Evolutionary conservation across 2,113 vertebrate species (phyloP), one percentile per base, ranked within the genome.

Genomic region (Empidonax alnorum): DNA sequence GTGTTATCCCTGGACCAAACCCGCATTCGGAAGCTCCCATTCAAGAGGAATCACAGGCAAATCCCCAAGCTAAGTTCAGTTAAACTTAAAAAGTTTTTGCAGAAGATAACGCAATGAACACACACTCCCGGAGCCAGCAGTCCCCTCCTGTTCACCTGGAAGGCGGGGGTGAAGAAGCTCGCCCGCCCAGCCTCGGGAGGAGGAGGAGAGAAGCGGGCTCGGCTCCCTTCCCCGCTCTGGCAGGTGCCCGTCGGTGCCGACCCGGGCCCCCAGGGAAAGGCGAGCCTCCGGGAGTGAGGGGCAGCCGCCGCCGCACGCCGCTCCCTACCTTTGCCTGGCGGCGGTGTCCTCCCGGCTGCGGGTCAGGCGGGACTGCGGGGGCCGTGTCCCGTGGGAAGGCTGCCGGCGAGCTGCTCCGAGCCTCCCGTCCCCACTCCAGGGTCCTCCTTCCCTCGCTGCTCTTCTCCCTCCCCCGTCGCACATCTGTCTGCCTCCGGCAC

Each of bases 201-300:
- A 52, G 50, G 49, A 50, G 49, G 47, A 24, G 41, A 3, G 35
- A 20, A 66, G 41, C 5, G 41, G 10, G 35, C 20, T 81, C 27
- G 2, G 17, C 33, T 47, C 20, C 5, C 6, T 22, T 20, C 20
- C 19, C 42, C 5, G 4, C 30, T 12, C 3, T 7, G 1, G 44
- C 62, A 76, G 89, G 79, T 53, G 37, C 25, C 42, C 37, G 4
- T 5, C 7, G 44, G 15, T 13, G 42, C 47, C 49, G 25, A 52
- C 8, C 25, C 25, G 14, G 25, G 50, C 25, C 50, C 25, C 25
- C 50, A 25, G 14, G 24, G 25, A 28, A 52, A 28, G 8, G 50
- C 50, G 50, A 19, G 56, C 42, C 10, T 30, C 28, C 7, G 39
- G 24, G 44, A 16, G 1, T 0, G 49, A 37, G 7, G 53, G 7